phyloP scores from a whole-genome alignment of 2,888 invertebrate species.

The Apeira syringaria region DNA sequence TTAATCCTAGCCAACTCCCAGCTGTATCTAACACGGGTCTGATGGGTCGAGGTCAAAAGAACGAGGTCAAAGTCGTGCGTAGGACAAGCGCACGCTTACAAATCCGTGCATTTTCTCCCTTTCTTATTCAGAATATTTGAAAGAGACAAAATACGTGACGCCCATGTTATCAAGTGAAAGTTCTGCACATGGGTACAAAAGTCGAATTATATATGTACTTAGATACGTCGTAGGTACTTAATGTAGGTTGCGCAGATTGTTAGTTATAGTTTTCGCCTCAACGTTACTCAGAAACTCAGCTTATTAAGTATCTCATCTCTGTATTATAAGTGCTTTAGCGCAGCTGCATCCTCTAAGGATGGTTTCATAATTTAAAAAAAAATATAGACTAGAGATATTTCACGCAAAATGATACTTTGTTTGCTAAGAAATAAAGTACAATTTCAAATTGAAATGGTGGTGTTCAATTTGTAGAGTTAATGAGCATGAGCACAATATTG shows the following conservation, averaged over 20 bases:
- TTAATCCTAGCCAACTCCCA: constrained; percentile 7
- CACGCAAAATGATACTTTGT: constrained; percentile 6
- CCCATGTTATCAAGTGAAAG: constrained; percentile 26
- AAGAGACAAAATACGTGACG: constrained; percentile 14
- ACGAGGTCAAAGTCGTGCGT: constrained; percentile 73
- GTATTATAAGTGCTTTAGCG: constrained; percentile 2
- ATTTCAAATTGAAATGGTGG: constrained; percentile 1
- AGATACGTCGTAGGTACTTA: no score
- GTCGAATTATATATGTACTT: constrained; percentile 2
- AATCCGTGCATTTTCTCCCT: constrained; percentile 27
- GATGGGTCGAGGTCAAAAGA: constrained; percentile 69
- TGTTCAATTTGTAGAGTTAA: constrained; percentile 2
- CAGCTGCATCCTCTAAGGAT: constrained; percentile 15
- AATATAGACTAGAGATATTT: constrained; percentile 1
- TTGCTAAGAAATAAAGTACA: background rate
- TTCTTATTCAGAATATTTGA: constrained; percentile 26
- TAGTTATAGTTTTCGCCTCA: background rate
- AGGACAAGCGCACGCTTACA: constrained; percentile 42
- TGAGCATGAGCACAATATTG: no score
- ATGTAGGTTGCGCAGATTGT: no score
- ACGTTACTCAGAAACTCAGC: no score
- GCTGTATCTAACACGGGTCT: constrained; percentile 40
- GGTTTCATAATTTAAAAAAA: constrained; percentile 6
- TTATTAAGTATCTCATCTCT: no score
- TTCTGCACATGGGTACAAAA: constrained; percentile 11